Conservation (phyloP, 1,140 invertebrate species). For the Druon quercuslanigerum region DNA sequence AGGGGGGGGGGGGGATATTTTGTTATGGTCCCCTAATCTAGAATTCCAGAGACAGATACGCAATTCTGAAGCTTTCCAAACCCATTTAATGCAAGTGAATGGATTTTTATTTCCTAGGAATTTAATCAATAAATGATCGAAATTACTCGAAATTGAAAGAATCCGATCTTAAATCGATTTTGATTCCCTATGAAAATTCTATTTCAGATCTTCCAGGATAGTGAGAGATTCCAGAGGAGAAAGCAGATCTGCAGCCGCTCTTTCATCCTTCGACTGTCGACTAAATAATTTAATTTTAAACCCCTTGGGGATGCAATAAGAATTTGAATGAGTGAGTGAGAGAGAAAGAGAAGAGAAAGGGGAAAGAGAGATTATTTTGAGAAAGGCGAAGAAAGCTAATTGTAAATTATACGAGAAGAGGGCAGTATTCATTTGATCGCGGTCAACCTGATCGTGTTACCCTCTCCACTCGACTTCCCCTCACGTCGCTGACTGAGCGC, state of each 20-base stretch:
- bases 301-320: constrained; percentile 35
- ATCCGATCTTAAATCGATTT: background rate
- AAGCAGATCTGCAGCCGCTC: constrained; percentile 16
- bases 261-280: constrained; percentile 36
- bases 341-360: background rate
- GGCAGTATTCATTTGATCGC: too few species aligned
- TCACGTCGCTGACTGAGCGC: too few species aligned
- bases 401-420: background rate
- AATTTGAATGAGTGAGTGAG: constrained; percentile 1
- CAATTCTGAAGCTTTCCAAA: too few species aligned
- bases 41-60: too few species aligned
- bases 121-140: background rate
- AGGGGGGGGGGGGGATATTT: too few species aligned
- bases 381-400: background rate
- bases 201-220: constrained; percentile 45
- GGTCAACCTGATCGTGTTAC: too few species aligned
- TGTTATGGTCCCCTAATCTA: too few species aligned
- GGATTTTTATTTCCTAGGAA: background rate
- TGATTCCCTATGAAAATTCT: constrained; percentile 25
- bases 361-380: too few species aligned
- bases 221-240: background rate
- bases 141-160: background rate
- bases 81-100: too few species aligned
- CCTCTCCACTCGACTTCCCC: too few species aligned
- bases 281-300: constrained; percentile 15